These are phyloP conservation scores for Nesometra sesokonis DNA, from an alignment of 35 echinoderm and acorn worm genomes.

Conservation along the genomic window DNA sequence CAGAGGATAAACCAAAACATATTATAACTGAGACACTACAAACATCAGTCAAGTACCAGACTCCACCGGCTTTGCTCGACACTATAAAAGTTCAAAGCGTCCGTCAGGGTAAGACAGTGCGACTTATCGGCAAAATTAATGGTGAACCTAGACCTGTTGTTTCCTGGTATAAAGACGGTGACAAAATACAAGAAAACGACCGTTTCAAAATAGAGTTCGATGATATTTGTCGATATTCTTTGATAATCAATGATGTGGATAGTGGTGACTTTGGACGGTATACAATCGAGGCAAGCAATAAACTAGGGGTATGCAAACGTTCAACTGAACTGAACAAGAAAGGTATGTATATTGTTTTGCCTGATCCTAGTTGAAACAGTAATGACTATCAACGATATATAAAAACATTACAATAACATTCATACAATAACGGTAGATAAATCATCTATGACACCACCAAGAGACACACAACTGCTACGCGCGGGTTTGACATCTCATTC, in stretches of 20 bases:
- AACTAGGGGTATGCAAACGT: background rate
- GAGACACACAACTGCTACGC: too few species aligned
- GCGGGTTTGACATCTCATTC: too few species aligned
- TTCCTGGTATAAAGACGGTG: background rate
- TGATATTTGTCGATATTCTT: background rate
- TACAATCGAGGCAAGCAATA: background rate
- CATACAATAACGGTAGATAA: too few species aligned
- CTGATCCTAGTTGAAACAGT: too few species aligned
- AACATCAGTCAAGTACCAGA: background rate
- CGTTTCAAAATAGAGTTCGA: constrained; percentile 4
- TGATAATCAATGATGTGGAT: constrained; percentile 5
- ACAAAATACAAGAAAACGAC: background rate
- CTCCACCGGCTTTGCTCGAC: background rate
- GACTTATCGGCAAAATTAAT: background rate
- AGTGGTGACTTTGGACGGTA: background rate
- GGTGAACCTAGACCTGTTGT: background rate
- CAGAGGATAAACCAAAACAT: background rate
- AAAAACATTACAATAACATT: too few species aligned
- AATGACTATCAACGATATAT: too few species aligned
- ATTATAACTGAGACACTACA: background rate
- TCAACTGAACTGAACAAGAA: background rate
- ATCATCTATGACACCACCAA: too few species aligned
- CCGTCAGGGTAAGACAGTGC: background rate
- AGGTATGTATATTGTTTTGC: background rate
- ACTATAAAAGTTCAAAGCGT: background rate